These are phyloP conservation scores for Calyptommatus sinebrachiatus DNA, from an alignment of 2,113 vertebrate genomes.

Conservation along the genomic window DNA sequence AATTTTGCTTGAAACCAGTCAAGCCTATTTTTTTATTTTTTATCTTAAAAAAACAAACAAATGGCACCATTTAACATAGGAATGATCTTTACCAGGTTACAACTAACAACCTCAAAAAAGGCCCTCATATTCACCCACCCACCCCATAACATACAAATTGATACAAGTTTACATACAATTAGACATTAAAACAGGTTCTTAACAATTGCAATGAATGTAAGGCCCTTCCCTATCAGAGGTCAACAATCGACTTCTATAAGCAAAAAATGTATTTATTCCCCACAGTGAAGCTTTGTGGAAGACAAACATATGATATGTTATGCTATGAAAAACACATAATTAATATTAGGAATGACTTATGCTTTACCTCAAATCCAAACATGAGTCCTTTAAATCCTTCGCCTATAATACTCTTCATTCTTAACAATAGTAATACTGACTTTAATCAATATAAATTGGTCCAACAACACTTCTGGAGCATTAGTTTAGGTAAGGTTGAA, in stretches of 20 bases:
- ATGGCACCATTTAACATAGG: constrained; percentile 52
- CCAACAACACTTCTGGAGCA: background rate
- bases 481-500: background rate
- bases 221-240: background rate
- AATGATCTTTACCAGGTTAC: constrained; percentile 70
- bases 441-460: background rate
- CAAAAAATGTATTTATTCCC: background rate
- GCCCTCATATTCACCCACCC: background rate
- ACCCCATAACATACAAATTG: constrained; percentile 53
- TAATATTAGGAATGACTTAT: background rate
- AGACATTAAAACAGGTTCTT: constrained; percentile 34
- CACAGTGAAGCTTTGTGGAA: background rate
- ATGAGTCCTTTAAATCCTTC: background rate
- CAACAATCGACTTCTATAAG: accelerated
- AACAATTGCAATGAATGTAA: background rate
- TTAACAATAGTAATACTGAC: background rate
- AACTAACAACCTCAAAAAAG: constrained; percentile 53
- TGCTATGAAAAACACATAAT: background rate
- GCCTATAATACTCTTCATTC: background rate
- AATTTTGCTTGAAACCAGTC: constrained; percentile 80
- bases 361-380: background rate
- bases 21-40: constrained; percentile 72
- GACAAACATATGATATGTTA: background rate
- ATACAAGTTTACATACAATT: constrained; percentile 35
- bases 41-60: constrained; percentile 14